phyloP scores from a whole-genome alignment of 2,888 invertebrate genomes.

The Chrysolina haemoptera region DNA sequence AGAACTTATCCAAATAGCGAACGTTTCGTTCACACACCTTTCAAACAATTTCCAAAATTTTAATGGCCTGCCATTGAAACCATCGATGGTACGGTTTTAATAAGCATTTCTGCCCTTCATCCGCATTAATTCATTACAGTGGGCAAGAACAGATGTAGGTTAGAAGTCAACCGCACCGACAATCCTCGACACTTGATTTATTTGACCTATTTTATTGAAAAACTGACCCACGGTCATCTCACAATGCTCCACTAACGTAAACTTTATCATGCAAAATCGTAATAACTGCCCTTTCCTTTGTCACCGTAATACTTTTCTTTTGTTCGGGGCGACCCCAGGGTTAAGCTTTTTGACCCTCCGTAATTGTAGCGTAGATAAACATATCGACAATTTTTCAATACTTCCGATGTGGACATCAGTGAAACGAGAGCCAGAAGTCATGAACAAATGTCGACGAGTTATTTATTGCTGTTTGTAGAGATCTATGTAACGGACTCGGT shows the following conservation, averaged over 20 bases:
- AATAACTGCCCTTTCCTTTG: conserved; percentile 63
- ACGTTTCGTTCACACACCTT: background rate
- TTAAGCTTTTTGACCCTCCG: conserved; percentile 68
- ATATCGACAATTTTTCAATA: conserved; percentile 69
- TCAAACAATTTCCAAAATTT: conserved; percentile 24
- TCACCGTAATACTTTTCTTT: conserved; percentile 58
- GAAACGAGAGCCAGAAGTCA: conserved; percentile 33
- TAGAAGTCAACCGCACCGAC: conserved; percentile 68
- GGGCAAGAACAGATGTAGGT: conserved; percentile 69
- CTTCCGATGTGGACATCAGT: conserved; percentile 44
- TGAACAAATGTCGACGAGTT: conserved; percentile 40
- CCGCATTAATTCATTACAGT: conserved; percentile 57
- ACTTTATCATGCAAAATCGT: conserved; percentile 66
- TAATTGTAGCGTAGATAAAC: conserved; percentile 69
- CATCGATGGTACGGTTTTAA: conserved; percentile 22
- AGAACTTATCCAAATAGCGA: conserved; percentile 1
- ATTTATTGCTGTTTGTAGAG: conserved; percentile 44
- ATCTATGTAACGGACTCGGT: conserved; percentile 11
- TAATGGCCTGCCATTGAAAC: conserved; percentile 25
- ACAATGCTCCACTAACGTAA: conserved; percentile 60
- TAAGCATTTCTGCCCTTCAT: conserved; percentile 32
- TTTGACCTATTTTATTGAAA: conserved; percentile 65
- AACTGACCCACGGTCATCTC: conserved; percentile 56
- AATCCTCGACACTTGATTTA: conserved; percentile 68
- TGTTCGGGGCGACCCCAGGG: conserved; percentile 64